phyloP scores from a whole-genome alignment of 2,113 vertebrate genomes.

The Heliornis fulica region DNA sequence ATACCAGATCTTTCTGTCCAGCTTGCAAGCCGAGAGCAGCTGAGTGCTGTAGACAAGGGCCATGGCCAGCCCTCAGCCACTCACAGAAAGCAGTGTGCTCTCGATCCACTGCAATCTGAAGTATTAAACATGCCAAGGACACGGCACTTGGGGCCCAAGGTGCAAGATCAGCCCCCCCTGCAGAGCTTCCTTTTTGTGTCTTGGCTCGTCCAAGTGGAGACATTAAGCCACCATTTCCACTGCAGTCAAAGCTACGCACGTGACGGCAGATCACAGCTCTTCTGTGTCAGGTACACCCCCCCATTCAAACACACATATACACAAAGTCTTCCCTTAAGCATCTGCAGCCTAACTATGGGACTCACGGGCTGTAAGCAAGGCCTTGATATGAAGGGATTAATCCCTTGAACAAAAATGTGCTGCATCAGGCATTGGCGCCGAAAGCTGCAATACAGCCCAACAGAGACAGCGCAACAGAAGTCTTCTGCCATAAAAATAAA shows the following conservation, averaged over 20 bases:
- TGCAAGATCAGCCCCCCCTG: background rate
- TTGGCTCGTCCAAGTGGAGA: background rate
- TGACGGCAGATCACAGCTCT: fast-evolving
- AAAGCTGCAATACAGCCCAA: background rate
- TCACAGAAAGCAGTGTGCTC: background rate
- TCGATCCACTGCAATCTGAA: background rate
- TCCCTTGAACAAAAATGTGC: background rate
- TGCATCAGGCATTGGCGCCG: background rate
- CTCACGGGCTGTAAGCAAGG: background rate
- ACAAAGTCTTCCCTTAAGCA: background rate
- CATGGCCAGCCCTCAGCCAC: background rate
- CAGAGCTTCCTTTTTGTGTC: fast-evolving
- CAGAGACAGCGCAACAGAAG: background rate
- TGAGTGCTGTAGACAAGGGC: background rate
- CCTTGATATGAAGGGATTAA: background rate
- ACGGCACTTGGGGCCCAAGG: background rate
- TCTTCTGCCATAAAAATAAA: background rate
- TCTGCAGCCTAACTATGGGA: background rate
- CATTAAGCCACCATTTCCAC: background rate
- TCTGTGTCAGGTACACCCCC: no score
- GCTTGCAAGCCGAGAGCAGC: background rate
- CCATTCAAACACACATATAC: fast-evolving
- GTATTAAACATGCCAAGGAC: background rate
- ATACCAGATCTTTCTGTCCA: background rate
- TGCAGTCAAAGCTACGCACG: background rate